Base-by-base conservation (phyloP, 2,888 invertebrate species). In the Patella ulyssiponensis region DNA sequence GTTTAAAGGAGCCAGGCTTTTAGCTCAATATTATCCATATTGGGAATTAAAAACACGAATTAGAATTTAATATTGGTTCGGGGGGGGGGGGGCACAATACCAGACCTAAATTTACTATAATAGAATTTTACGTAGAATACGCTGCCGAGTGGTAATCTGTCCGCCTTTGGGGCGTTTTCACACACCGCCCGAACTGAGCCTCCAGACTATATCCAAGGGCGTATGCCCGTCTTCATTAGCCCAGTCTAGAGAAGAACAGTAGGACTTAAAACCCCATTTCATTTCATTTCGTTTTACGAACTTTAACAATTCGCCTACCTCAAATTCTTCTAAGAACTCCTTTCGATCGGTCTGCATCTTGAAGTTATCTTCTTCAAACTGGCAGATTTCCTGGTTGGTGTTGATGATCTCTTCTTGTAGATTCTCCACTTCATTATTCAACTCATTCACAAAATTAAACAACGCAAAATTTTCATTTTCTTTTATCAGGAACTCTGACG, bases 401-500 rank as follows among this genome's bases (percentile, higher is more conserved):
- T 94, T 93, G 74, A 75, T 71, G 12, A 89, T 86, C 74, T 87
- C 86, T n/a, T 87, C 86, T 27, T 86, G 79, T 1, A 88, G 81
- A 3, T 76, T 80, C 53, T 86, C 87, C 17, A 87, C 85, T 64
- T 90, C 88, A 71, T 87, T 95, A 90, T 96, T 96, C 72, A 97
- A 92, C 88, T 96, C 96, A 88, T 96, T 97, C 70, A 86, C 95
- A 89, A 96, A 97, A 91, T 95, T 96, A 90, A 97, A 97, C 0
- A 96, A 93, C 0, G 97, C 96, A 89, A 97, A 97, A 77, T 97
- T 97, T 90, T 96, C 96, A 84, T 96, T 96, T 88, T 97, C 97
- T 82, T 95, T 95, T 44, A 95, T 94, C 17, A 94, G 93, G 91
- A 96, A 97, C 89, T 95, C 94, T 3, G 93, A 93, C 12, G 95